These are phyloP conservation scores for Eulithis testata DNA, from an alignment of 2,888 invertebrate species.

Conservation along the genomic window DNA sequence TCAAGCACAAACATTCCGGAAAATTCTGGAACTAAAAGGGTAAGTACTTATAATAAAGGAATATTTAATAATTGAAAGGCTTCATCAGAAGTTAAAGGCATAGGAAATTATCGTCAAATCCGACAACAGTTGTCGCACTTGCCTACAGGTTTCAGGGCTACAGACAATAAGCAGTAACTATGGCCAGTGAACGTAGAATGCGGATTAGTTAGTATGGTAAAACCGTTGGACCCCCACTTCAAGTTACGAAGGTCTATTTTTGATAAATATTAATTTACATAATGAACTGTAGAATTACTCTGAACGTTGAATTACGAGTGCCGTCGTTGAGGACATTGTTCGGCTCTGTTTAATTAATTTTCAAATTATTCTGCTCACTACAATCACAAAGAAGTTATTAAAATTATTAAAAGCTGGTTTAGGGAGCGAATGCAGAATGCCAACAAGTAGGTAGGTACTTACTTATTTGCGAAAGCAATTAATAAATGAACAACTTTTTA, in stretches of 20 bases:
- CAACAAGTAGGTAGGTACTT: neutral
- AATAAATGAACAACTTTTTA: neutral
- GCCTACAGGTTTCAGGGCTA: slow-evolving; percentile 36
- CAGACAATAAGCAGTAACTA: slow-evolving; percentile 21
- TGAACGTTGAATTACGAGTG: slow-evolving; percentile 52
- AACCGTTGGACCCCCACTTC: slow-evolving; percentile 26
- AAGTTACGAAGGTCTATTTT: slow-evolving; percentile 46
- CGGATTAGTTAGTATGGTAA: slow-evolving; percentile 17
- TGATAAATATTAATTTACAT: slow-evolving; percentile 59
- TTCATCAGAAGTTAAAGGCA: slow-evolving; percentile 34
- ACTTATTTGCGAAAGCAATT: neutral
- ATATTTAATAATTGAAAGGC: slow-evolving; percentile 44
- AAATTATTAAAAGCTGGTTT: slow-evolving; percentile 21
- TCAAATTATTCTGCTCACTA: slow-evolving; percentile 50
- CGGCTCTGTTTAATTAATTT: slow-evolving; percentile 57
- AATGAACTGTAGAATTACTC: slow-evolving; percentile 56
- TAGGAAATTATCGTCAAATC: slow-evolving; percentile 45
- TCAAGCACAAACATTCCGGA: slow-evolving; percentile 22
- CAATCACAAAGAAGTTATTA: slow-evolving; percentile 31
- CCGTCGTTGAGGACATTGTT: slow-evolving; percentile 52
- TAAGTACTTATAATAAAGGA: slow-evolving; percentile 26
- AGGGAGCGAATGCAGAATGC: slow-evolving; percentile 18
- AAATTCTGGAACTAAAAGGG: slow-evolving; percentile 24
- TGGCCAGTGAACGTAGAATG: slow-evolving; percentile 15
- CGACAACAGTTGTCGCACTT: slow-evolving; percentile 61